These are phyloP conservation scores for Nerophis lumbriciformis DNA, from an alignment of 2,113 vertebrate genomes.

Conservation along the genomic window DNA sequence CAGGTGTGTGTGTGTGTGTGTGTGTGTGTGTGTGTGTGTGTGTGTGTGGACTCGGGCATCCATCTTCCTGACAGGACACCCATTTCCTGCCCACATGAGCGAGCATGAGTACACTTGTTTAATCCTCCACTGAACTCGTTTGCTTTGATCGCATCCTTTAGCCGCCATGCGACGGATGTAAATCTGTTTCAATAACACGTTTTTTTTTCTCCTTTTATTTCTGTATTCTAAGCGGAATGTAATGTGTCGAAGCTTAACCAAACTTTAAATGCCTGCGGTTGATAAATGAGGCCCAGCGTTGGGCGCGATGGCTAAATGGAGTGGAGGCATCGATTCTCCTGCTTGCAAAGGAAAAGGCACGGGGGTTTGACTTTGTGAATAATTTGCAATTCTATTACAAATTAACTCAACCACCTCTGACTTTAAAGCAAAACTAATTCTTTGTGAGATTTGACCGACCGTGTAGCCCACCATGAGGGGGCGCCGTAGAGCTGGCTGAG, in stretches of 20 bases:
- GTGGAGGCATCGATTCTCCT: slow-evolving; percentile 13
- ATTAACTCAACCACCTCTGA: not conserved
- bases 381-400: no score
- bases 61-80: slow-evolving; percentile 42
- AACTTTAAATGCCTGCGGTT: slow-evolving; percentile 24
- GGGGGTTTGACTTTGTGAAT: no score
- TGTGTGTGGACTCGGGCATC: slow-evolving; percentile 23
- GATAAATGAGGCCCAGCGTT: slow-evolving; percentile 21
- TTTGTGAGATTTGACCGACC: no score
- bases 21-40: not conserved
- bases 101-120: slow-evolving; percentile 40
- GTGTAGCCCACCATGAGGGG: not conserved
- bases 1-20: slow-evolving; percentile 13
- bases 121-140: slow-evolving; percentile 17
- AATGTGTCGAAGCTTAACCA: slow-evolving; percentile 11
- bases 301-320: slow-evolving; percentile 12
- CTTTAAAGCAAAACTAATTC: no score
- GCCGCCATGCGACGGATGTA: not conserved
- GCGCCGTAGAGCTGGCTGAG: not conserved
- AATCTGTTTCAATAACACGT: slow-evolving; percentile 15
- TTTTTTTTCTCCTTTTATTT: no score
- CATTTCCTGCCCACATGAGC: slow-evolving; percentile 18
- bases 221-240: not conserved
- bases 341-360: slow-evolving; percentile 4
- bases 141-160: slow-evolving; percentile 13